Evolutionary conservation across 2,797 vertebrate species (phyloP), one percentile per base, ranked within the genome.

Genomic region (Harpagifer antarcticus): DNA sequence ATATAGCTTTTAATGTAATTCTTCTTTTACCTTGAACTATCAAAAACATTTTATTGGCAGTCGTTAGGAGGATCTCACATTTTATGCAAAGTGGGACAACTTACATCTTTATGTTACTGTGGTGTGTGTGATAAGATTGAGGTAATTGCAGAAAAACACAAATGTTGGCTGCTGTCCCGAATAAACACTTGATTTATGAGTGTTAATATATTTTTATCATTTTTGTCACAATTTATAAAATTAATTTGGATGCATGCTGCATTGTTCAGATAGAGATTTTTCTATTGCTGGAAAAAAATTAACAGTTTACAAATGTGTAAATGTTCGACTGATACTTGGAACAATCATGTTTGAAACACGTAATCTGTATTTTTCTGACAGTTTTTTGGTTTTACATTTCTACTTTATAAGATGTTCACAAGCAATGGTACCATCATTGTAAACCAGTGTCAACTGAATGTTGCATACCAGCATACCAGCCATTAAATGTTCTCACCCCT

Each of bases 401-500:
- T 58, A 16, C 11, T 37, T n/a, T 59, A 52, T 59, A 9, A 57
- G 49, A 33, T 11, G 4, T 3, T 57, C 14, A 60, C 15, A 74
- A 56, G 65, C 19, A 74, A 4, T 50, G 27, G 53, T 63, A 44
- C 65, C 53, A 73, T 70, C 43, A 12, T 47, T 83, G 68, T 86
- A 54, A 74, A 72, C 16, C 16, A 74, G 10, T 69, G 57, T 54
- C 17, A 5, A 49, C 45, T 72, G 65, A 75, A 64, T 61, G 54
- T 79, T 82, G 42, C 62, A 17, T 37, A 70, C 19, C 61, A 58
- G 42, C 62, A 17, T 37, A 70, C 19, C 61, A 58, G 27, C 40
- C 58, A 88, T 88, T 89, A 91, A 92, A 90, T 58, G 33, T 79
- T 79, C 55, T 50, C 53, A 83, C n/a, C 20, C 9, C 23, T 60